phyloP scores from a whole-genome alignment of 2,888 invertebrate species.

The Andrena minutula region DNA sequence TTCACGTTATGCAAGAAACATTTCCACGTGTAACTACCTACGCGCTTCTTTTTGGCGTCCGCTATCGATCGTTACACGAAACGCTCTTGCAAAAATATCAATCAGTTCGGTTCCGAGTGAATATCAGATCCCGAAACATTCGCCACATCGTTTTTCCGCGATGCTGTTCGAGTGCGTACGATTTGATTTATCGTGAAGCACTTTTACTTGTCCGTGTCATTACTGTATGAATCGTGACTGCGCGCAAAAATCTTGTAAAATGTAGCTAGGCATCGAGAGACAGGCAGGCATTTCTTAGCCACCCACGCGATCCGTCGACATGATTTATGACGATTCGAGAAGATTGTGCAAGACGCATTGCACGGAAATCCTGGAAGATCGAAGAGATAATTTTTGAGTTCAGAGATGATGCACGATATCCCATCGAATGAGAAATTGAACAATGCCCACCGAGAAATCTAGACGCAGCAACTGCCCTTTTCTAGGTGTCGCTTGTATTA shows the following conservation, averaged over 20 bases:
- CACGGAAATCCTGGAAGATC: slow-evolving; percentile 68
- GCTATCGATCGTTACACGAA: too few relatives aligned
- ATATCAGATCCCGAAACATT: too few relatives aligned
- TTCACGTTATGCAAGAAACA: not conserved
- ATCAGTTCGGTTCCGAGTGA: too few relatives aligned
- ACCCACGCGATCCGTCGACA: slow-evolving; percentile 67
- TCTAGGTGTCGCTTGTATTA: not conserved
- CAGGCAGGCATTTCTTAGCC: slow-evolving; percentile 49
- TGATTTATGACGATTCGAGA: slow-evolving; percentile 67
- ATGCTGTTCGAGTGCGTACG: not conserved
- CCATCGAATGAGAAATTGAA: slow-evolving; percentile 47
- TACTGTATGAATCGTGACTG: slow-evolving; percentile 54
- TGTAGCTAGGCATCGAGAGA: slow-evolving; percentile 58
- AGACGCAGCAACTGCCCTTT: slow-evolving; percentile 9
- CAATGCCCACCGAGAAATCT: slow-evolving; percentile 30
- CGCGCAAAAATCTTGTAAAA: slow-evolving; percentile 62
- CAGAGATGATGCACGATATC: slow-evolving; percentile 56
- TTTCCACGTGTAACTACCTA: not conserved
- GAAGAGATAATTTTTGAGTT: slow-evolving; percentile 61
- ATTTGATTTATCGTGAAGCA: slow-evolving; percentile 6
- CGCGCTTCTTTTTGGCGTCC: not conserved
- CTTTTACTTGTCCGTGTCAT: slow-evolving; percentile 47
- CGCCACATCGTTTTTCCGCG: not conserved
- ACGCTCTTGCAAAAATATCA: too few relatives aligned
- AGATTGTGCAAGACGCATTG: slow-evolving; percentile 63